Evolutionary conservation across 2,888 invertebrate genomes (phyloP), one percentile per base, ranked within the genome.

Genomic region (Plutella xylostella): DNA sequence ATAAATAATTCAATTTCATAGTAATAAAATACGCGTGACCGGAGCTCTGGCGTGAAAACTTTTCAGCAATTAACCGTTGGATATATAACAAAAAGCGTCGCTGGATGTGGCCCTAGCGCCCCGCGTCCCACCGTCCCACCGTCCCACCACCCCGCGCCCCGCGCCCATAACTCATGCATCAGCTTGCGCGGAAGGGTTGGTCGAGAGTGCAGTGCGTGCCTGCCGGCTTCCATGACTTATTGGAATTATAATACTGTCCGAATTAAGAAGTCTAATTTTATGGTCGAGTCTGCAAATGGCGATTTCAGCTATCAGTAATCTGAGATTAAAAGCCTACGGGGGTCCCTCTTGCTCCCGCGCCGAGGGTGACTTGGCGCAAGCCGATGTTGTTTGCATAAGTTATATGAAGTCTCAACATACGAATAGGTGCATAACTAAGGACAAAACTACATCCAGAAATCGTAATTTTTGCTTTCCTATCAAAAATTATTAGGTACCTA

Each of bases 1-100:
- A 78, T 83, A 82, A 83, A 83, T 82, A 69, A 83, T 83, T 83
- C 82, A 83, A 83, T 82, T 82, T 79, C 73, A 79, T 80, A 78
- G 82, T 80, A 82, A 83, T 83, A 82, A 83, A 83, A 83, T 78
- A 80, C 76, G 82, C 78, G 77, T 79, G 82, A 78, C 78, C 77
- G 69, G 65, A 65, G 70, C 68, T 66, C 65, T 71, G 72, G 76
- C 76, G 80, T 77, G 83, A 83, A 80, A 82, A 80, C 76, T 80
- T 82, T 83, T 83, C 82, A 83, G 78, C 77, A 80, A 82, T 82
- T 82, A 80, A 68, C 74, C 76, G 70, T 76, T 72, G 77, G 72
- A 77, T 78, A 17, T 25, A 71, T 80, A 77, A 78, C 80, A 77
- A 82, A 82, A 83, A 78, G 72, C 73, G 63, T 63, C 64, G 72